Conservation (phyloP, 2,888 invertebrate genomes). For the Epsilonema sp. region DNA sequence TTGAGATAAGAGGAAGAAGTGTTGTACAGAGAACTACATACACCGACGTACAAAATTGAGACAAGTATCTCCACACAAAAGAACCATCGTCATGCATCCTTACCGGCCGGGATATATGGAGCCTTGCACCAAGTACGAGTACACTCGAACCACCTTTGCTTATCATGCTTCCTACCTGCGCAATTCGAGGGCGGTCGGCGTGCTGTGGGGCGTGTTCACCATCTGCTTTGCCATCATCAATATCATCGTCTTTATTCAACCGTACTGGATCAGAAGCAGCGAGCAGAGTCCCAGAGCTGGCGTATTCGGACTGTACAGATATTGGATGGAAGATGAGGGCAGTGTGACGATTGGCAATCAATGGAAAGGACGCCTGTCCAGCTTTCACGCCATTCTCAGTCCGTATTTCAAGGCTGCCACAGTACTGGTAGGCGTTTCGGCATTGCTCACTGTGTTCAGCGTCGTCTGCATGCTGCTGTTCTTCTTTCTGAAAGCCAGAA, state of each 20-base stretch:
- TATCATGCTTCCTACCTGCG: conserved; percentile 24
- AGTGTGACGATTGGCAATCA: background rate
- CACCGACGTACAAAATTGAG: no score
- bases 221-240: conserved; percentile 88
- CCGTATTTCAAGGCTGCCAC: conserved; percentile 64
- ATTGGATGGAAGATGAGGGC: conserved; percentile 37
- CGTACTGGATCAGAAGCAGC: conserved; percentile 36
- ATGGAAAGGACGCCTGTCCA: conserved; percentile 36
- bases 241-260: conserved; percentile 78
- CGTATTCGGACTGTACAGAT: conserved; percentile 72
- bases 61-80: no score
- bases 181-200: conserved; percentile 53
- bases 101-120: no score
- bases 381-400: conserved; percentile 57
- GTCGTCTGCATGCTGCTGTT: conserved; percentile 68
- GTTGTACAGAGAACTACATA: no score
- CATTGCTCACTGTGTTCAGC: conserved; percentile 54
- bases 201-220: conserved; percentile 89
- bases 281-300: conserved; percentile 54
- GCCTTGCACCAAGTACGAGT: no score
- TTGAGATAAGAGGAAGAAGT: no score
- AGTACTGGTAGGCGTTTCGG: conserved; percentile 63
- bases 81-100: no score
- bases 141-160: background rate
- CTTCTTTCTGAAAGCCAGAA: conserved; percentile 74